Base-by-base conservation (phyloP, 2,113 vertebrate species). In the Prionailurus bengalensis region DNA sequence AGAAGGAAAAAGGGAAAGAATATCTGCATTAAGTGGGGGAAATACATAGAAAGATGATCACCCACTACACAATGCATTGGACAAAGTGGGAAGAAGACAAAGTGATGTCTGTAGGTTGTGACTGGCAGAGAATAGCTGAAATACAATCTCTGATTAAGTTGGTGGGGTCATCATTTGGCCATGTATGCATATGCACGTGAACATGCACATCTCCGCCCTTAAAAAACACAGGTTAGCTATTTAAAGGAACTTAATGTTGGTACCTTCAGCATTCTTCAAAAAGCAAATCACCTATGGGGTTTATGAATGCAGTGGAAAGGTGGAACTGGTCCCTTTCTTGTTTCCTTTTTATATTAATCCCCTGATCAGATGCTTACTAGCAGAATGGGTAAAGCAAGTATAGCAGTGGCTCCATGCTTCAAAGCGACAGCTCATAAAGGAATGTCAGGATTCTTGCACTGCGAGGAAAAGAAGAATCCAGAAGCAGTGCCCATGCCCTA, bases 271-370 rank as follows among this genome's bases (percentile, higher is more conserved):
- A 81, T 45, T 79, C 66, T 88, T 89, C 31, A 17, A 55, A 97
- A 58, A 81, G 27, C n/a, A 55, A 81, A 39, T 53, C 31, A 2
- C 66, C 81, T 25, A 7, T 53, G 55, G 68, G 53, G 33, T 81
- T 65, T 61, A 27, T 29, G 85, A 88, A 84, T 36, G 48, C 7
- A 13, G 42, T 53, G 9, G 58, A 14, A 89, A 90, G 78, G 55
- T 48, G 27, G 42, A 96, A 97, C 6, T 11, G 23, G 10, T 53
- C 88, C 70, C 12, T 76, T 73, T 45, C 66, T 74, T 61, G 27
- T 48, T 92, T 95, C 88, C 68, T 79, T 91, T 94, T 82, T 66
- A 23, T 55, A 79, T 74, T 16, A 73, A 93, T 95, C 71, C 27
- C 39, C 78, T 90, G 25, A 68, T 78, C 36, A 76, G 63, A 95